These are phyloP conservation scores for Malurus cyaneus DNA, from an alignment of 2,113 vertebrate genomes.

Conservation along the genomic window DNA sequence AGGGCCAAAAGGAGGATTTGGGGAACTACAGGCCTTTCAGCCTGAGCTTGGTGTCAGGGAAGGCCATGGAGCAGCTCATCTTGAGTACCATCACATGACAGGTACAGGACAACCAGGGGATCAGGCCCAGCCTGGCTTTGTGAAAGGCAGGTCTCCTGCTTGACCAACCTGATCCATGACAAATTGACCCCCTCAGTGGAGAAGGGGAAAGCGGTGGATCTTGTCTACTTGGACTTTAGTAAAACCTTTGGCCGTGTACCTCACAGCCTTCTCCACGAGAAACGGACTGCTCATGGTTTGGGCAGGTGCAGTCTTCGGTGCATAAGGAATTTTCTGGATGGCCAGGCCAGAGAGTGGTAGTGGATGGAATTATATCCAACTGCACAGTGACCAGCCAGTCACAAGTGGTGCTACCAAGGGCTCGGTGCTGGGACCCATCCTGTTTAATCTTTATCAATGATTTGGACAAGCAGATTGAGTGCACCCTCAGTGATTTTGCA, in stretches of 20 bases:
- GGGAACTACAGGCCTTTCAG: neutral
- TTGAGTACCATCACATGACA: neutral
- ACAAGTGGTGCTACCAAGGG: neutral
- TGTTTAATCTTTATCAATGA: neutral
- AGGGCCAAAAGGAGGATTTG: neutral
- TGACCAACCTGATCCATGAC: neutral
- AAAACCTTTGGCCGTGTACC: neutral
- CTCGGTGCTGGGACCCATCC: neutral
- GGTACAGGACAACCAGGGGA: too few species aligned
- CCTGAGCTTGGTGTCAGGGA: neutral
- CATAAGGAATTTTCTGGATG: neutral
- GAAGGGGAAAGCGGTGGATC: neutral
- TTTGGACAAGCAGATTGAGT: neutral
- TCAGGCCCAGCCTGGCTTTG: neutral
- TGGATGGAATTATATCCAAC: neutral
- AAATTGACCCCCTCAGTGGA: neutral
- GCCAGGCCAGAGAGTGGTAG: neutral
- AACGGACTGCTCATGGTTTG: neutral
- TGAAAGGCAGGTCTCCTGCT: neutral
- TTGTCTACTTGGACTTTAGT: neutral
- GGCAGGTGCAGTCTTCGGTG: neutral
- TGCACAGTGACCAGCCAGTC: too few species aligned
- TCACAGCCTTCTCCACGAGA: neutral
- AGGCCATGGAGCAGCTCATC: neutral
- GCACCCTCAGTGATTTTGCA: neutral